A percentile compares a stretch with the other conserved stretches of the same genome.
phyloP scores from a whole-genome alignment of 2,113 vertebrate species.

The Microcebus lehilahytsara region DNA sequence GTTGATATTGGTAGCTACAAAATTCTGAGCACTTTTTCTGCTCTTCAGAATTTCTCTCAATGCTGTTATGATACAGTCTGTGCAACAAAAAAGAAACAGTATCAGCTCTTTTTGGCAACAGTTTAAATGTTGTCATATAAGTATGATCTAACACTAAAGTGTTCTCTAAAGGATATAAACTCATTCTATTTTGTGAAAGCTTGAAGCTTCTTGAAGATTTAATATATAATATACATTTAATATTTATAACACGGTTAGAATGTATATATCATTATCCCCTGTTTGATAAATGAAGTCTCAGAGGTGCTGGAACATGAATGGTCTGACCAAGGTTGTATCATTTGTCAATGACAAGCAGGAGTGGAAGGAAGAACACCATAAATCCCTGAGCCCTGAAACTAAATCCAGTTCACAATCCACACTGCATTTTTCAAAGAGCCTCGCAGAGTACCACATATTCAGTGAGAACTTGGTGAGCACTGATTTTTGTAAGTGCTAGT shows the following conservation, averaged over 20 bases:
- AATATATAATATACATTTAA: slow-evolving; percentile 45
- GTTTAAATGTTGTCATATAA: not conserved
- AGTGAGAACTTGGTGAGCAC: not conserved
- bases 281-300: slow-evolving; percentile 61
- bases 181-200: slow-evolving; percentile 26
- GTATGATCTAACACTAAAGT: not conserved
- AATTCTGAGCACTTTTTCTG: not conserved
- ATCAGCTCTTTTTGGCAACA: not conserved
- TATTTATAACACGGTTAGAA: slow-evolving; percentile 60
- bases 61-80: not conserved
- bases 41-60: slow-evolving; percentile 24
- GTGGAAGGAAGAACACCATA: slow-evolving; percentile 9
- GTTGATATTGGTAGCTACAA: not conserved
- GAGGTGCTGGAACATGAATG: slow-evolving; percentile 19
- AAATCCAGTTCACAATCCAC: not conserved
- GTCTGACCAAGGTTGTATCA: slow-evolving; percentile 34
- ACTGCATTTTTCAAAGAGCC: not conserved
- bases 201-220: slow-evolving; percentile 53
- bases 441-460: not conserved
- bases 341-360: slow-evolving; percentile 50
- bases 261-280: slow-evolving; percentile 18
- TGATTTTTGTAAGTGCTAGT: not conserved
- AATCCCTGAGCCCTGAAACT: slow-evolving; percentile 7
- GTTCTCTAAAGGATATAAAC: slow-evolving; percentile 44
- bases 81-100: not conserved